Base-by-base conservation (phyloP, 2,797 vertebrate genomes). In the Diplodus sargus region DNA sequence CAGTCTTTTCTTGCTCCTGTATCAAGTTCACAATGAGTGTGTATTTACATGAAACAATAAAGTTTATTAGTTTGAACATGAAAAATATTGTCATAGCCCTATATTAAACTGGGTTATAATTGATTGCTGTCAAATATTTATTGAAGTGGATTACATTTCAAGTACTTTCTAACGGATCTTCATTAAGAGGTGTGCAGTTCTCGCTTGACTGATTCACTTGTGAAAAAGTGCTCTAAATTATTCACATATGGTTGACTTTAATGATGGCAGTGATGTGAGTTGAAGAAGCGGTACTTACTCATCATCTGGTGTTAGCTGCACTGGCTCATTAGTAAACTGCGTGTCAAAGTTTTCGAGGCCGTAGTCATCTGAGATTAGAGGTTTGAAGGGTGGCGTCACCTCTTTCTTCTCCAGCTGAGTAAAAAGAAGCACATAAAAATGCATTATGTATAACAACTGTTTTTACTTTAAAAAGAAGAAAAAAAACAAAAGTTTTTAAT, bases 341-440 rank as follows among this genome's bases (percentile, higher is more conserved):
- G 98, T 97, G 93, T 99, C 98, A 17, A 99, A 99, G 96, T 99
- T 99, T 78, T 99, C 98, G 89, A 99, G 85, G 43, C 98, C 98
- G 0, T 98, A 99, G 90, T 99, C 98, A 0, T 99, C 98, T 0
- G 97, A 96, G 90, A 97, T 97, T 94, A 99, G 98, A 43, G 98
- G 98, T 94, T 98, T 97, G 93, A 99, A 99, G 0, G 98, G 98
- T 0, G 98, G 96, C 0, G 93, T 95, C 23, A 95, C 92, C 91
- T 98, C 96, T 90, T 99, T 99, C 95, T 98, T 98, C 84, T 99
- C 98, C 95, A 99, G 94, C 98, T 99, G 91, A 59, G 45, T 1
- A 49, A 70, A 77, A 82, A 89, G 67, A 88, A 81, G 81, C 34
- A 78, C 39, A 81, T 49, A 22, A 79, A 62, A 64, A 74, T 52